A percentile compares a stretch with the other conserved stretches of the same genome.
Conservation (phyloP, 1,140 invertebrate genomes). For the Hestina assimilis region DNA sequence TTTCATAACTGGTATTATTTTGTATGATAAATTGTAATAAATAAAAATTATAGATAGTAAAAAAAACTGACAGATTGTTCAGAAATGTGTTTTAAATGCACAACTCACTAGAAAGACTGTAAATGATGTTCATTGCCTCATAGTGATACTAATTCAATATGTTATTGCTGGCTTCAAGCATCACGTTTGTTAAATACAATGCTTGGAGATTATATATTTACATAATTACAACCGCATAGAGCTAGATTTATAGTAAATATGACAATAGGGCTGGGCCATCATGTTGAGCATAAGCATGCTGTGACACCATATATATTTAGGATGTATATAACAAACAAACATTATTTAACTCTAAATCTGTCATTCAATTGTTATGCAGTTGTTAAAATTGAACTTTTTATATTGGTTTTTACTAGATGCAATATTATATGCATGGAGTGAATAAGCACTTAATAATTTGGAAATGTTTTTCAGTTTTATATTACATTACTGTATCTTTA, state of each 20-base stretch:
- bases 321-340: background rate
- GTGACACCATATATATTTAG: conserved; percentile 7
- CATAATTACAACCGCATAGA: background rate
- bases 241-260: conserved; percentile 11
- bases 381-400: conserved; percentile 10
- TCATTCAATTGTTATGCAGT: conserved; percentile 16
- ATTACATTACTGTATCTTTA: conserved; percentile 15
- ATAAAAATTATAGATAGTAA: conserved; percentile 14
- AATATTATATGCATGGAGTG: conserved; percentile 5
- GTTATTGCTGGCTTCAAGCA: conserved; percentile 7
- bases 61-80: conserved; percentile 2
- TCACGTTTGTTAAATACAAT: conserved; percentile 4
- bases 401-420: conserved; percentile 6
- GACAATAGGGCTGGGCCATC: conserved; percentile 9
- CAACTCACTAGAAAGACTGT: conserved; percentile 23
- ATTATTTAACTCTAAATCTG: conserved; percentile 7
- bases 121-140: conserved; percentile 17
- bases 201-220: conserved; percentile 15
- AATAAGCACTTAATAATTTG: conserved; percentile 2
- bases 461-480: conserved; percentile 10
- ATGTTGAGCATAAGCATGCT: conserved; percentile 1
- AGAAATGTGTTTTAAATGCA: conserved; percentile 19
- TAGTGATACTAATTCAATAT: conserved; percentile 6
- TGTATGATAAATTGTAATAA: conserved; percentile 31
- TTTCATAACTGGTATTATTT: conserved; percentile 31